Conservation (phyloP, 2,113 vertebrate species). For the Oreamnos americanus region DNA sequence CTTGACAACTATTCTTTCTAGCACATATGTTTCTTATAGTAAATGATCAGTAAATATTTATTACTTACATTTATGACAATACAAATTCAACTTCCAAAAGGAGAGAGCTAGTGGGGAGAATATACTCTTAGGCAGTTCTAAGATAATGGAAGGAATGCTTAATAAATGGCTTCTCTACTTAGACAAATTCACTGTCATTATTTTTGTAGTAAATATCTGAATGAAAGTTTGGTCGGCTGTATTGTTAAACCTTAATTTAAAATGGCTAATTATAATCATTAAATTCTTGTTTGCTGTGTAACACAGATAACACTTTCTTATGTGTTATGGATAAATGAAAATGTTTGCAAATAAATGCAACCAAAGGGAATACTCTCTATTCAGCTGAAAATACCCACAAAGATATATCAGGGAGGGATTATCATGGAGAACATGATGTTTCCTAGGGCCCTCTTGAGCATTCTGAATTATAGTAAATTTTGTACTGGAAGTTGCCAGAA, state of each 20-base stretch:
- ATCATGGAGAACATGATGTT: not conserved
- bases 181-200: conserved; percentile 24
- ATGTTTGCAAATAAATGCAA: conserved; percentile 48
- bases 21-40: not conserved
- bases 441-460: not conserved
- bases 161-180: not conserved
- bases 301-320: conserved; percentile 20
- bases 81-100: not conserved
- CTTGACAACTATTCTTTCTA: not conserved
- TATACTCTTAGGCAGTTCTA: not conserved
- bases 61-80: not conserved
- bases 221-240: not conserved
- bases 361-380: not conserved
- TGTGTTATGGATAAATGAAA: conserved; percentile 4
- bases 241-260: conserved; percentile 39
- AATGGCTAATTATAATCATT: conserved; percentile 46
- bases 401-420: not conserved
- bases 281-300: conserved; percentile 15
- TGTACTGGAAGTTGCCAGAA: not conserved
- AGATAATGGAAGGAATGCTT: not conserved
- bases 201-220: conserved; percentile 9
- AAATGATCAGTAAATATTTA: not conserved
- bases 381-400: not conserved
- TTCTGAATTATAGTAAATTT: not conserved
- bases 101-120: not conserved